Percentiles rank a stretch among this genome's conserved stretches.
These are phyloP conservation scores for Hermodice carunculata DNA, from an alignment of 2,888 invertebrate species.

Conservation along the genomic window DNA sequence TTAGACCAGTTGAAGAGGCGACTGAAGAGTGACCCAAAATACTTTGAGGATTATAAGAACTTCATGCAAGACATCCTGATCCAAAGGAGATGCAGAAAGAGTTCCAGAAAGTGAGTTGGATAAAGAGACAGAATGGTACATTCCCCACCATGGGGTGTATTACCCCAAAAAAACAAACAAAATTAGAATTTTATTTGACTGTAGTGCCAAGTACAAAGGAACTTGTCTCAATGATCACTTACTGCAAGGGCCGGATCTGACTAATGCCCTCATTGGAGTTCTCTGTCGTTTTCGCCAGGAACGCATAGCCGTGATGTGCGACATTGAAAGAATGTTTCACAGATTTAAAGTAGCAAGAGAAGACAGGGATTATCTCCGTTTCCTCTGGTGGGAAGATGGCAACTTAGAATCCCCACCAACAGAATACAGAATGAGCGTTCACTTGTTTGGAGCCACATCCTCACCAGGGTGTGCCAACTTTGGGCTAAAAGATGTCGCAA, in stretches of 20 bases:
- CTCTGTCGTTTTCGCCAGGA: constrained; percentile 29
- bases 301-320: constrained; percentile 25
- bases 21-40: not conserved
- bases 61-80: constrained; percentile 9
- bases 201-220: constrained; percentile 23
- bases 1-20: not conserved
- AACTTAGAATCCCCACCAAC: not conserved
- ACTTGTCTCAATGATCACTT: constrained; percentile 30
- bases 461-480: constrained; percentile 20
- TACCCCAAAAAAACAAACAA: constrained; percentile 23
- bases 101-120: not conserved
- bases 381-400: constrained; percentile 31
- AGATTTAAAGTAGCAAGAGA: constrained; percentile 18
- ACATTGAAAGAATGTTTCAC: constrained; percentile 38
- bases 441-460: constrained; percentile 18
- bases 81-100: constrained; percentile 10
- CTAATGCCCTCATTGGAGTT: constrained; percentile 23
- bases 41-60: not conserved
- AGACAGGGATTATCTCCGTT: constrained; percentile 23
- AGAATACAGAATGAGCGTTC: constrained; percentile 20
- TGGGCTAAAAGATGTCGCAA: constrained; percentile 13
- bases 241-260: constrained; percentile 29
- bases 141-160: constrained; percentile 27
- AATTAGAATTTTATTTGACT: constrained; percentile 33
- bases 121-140: constrained; percentile 4